A percentile compares a stretch with the other conserved stretches of the same genome.
Conservation (phyloP, 2,797 vertebrate species). For the Cirrhinus mrigala region DNA sequence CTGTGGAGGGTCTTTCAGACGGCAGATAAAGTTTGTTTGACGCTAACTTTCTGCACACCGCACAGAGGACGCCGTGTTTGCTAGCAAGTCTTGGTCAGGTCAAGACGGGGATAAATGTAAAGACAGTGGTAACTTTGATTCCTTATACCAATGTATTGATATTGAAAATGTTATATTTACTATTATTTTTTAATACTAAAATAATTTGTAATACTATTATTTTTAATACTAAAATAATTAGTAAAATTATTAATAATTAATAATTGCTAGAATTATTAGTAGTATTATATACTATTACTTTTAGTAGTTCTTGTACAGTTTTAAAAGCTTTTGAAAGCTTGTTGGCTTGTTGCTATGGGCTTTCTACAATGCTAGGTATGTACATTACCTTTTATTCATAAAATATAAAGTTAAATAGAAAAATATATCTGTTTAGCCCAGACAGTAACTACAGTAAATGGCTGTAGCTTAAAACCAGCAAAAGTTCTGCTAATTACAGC, state of each 20-base stretch:
- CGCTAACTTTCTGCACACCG: slow-evolving; percentile 23
- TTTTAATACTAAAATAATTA: no score
- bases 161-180: no score
- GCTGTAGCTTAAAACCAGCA: neutral
- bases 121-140: neutral
- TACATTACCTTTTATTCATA: neutral
- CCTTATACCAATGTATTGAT: no score
- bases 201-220: no score
- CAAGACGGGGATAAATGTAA: neutral
- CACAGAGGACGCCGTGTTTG: neutral
- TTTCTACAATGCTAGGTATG: neutral
- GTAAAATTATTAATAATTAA: no score
- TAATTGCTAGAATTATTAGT: no score
- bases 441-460: no score
- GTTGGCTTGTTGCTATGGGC: neutral
- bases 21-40: slow-evolving; percentile 35
- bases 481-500: neutral
- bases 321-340: slow-evolving; percentile 3
- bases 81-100: neutral
- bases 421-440: neutral
- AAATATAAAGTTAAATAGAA: neutral
- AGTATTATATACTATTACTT: no score
- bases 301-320: no score
- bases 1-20: neutral
- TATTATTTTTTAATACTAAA: no score